These are phyloP conservation scores for Drosophila chauvacae DNA, from an alignment of 1,140 invertebrate genomes.

Conservation along the genomic window DNA sequence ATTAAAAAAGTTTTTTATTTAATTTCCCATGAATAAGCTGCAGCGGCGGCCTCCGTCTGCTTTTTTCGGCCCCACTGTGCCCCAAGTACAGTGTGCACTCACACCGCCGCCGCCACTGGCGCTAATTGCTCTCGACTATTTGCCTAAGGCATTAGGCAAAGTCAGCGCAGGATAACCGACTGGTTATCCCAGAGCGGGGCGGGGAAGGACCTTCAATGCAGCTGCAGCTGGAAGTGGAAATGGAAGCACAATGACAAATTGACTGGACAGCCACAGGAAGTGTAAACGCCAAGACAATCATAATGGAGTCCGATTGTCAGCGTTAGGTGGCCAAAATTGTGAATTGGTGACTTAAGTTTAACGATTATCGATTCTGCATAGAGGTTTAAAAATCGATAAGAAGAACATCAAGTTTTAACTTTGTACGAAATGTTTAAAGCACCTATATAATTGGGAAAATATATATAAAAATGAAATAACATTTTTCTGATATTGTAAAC, in stretches of 20 bases:
- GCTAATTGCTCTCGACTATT: slow-evolving; percentile 73
- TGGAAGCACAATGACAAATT: slow-evolving; percentile 48
- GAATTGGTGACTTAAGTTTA: neutral
- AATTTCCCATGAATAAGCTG: slow-evolving; percentile 68
- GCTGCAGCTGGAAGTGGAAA: slow-evolving; percentile 6
- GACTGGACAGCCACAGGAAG: slow-evolving; percentile 33
- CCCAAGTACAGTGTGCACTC: slow-evolving; percentile 3
- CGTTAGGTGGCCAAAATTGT: neutral
- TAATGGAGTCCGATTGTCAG: slow-evolving; percentile 16
- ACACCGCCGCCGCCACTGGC: slow-evolving; percentile 10
- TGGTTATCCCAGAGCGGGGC: neutral
- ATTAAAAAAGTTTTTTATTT: slow-evolving; percentile 80
- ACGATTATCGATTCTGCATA: neutral
- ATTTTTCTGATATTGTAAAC: neutral
- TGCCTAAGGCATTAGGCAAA: slow-evolving; percentile 48
- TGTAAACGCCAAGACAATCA: slow-evolving; percentile 16
- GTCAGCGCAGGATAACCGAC: slow-evolving; percentile 7
- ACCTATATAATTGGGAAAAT: neutral
- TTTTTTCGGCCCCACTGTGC: slow-evolving; percentile 49
- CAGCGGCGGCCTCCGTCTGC: slow-evolving; percentile 20
- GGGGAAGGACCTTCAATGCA: slow-evolving; percentile 19
- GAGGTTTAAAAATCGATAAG: neutral
- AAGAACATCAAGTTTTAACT: neutral
- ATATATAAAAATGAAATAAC: neutral
- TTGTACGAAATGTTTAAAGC: neutral